phyloP scores from a whole-genome alignment of 2,888 invertebrate species.

The Chorisops tibialis region DNA sequence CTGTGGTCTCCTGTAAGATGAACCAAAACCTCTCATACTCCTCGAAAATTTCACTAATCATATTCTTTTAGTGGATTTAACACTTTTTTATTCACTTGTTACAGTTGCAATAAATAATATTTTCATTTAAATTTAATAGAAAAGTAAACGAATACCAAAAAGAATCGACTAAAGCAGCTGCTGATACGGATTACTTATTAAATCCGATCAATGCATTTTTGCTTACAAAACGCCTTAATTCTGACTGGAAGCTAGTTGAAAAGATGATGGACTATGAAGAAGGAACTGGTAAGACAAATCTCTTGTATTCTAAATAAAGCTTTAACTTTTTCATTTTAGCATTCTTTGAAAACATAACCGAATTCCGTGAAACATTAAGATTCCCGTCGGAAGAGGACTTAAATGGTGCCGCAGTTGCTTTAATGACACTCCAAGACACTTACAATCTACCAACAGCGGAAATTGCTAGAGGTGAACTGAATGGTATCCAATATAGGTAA shows the following conservation, averaged over 20 bases:
- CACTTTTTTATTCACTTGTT: no score
- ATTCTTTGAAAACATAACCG: constrained; percentile 68
- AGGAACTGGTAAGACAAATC: constrained; percentile 53
- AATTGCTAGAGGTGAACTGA: constrained; percentile 74
- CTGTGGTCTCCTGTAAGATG: no score
- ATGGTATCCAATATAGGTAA: constrained; percentile 70
- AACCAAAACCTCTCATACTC: no score
- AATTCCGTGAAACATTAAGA: constrained; percentile 64
- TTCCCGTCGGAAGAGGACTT: constrained; percentile 87
- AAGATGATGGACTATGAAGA: constrained; percentile 62
- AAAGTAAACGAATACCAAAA: constrained; percentile 62
- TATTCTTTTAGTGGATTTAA: no score
- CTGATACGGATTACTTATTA: constrained; percentile 71
- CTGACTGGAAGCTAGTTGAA: constrained; percentile 73
- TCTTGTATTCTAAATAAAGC: not conserved
- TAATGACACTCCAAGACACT: constrained; percentile 85
- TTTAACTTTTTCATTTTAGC: constrained; percentile 50
- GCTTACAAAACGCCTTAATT: constrained; percentile 60
- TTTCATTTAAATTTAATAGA: no score
- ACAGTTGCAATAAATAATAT: no score
- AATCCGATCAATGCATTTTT: constrained; percentile 84
- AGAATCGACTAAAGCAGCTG: constrained; percentile 70
- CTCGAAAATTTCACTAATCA: no score
- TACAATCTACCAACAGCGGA: constrained; percentile 79
- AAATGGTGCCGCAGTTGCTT: constrained; percentile 84